Percentiles rank a stretch among this genome's conserved stretches.
phyloP scores from a whole-genome alignment of 2,797 vertebrate species.

The Benthosema pterotum region DNA sequence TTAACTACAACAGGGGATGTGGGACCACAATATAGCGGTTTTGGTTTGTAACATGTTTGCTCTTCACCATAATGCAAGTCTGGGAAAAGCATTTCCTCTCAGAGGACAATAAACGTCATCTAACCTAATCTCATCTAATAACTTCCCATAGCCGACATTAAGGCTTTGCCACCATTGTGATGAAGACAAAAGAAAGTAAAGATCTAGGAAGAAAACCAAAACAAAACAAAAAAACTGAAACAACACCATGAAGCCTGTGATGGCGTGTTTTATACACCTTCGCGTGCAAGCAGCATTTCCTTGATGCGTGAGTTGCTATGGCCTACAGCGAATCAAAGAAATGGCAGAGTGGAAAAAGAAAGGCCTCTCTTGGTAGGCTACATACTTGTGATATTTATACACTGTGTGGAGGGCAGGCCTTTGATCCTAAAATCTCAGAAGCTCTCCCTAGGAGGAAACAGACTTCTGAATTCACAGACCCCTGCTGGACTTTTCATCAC shows the following conservation, averaged over 20 bases:
- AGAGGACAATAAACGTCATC: too few relatives aligned
- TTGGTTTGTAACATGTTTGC: too few relatives aligned
- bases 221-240: not conserved
- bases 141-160: conserved; percentile 7
- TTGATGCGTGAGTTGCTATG: conserved; percentile 36
- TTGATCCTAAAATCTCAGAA: conserved; percentile 64
- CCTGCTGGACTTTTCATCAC: conserved; percentile 26
- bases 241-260: conserved; percentile 37
- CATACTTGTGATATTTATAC: conserved; percentile 61
- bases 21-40: too few relatives aligned
- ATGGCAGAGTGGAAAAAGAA: too few relatives aligned
- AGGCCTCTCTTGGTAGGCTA: conserved; percentile 6
- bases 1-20: too few relatives aligned
- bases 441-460: conserved; percentile 61
- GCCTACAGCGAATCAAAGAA: too few relatives aligned
- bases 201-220: too few relatives aligned
- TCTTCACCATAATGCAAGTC: too few relatives aligned
- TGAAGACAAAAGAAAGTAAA: conserved; percentile 30
- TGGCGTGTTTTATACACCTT: conserved; percentile 28
- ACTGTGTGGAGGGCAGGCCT: conserved; percentile 47
- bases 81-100: too few relatives aligned
- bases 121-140: conserved; percentile 2
- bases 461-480: conserved; percentile 61
- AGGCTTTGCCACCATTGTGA: not conserved
- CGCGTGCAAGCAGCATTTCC: conserved; percentile 43